phyloP scores from a whole-genome alignment of 2,113 vertebrate genomes.

The Gambusia affinis region DNA sequence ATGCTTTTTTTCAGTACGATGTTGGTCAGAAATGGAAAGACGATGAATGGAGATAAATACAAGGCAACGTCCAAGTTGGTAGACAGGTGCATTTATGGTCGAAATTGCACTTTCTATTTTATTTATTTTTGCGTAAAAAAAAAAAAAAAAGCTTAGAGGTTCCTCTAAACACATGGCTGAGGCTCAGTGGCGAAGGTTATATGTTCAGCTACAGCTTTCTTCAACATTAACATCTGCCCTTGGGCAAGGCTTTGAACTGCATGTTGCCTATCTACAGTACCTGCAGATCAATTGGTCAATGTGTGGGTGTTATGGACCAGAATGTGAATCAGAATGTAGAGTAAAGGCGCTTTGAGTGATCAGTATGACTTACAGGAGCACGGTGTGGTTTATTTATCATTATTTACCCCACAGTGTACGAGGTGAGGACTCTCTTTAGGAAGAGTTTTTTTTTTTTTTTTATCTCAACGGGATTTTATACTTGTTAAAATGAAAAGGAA shows the following conservation, averaged over 20 bases:
- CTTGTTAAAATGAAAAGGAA: background rate
- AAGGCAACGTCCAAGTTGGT: background rate
- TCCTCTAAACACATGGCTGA: too few relatives aligned
- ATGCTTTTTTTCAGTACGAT: background rate
- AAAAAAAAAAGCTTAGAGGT: too few relatives aligned
- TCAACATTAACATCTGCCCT: too few relatives aligned
- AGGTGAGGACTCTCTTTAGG: too few relatives aligned
- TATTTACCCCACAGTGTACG: background rate
- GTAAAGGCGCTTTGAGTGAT: background rate
- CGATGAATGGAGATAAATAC: background rate
- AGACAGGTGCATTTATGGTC: background rate
- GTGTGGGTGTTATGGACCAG: background rate
- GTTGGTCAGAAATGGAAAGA: background rate
- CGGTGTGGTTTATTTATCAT: background rate
- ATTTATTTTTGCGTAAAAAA: too few relatives aligned
- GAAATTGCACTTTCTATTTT: too few relatives aligned
- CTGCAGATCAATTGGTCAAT: background rate
- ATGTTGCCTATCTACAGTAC: too few relatives aligned
- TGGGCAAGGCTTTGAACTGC: too few relatives aligned
- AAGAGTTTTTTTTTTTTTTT: too few relatives aligned
- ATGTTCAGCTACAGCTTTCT: too few relatives aligned
- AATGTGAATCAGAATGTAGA: background rate
- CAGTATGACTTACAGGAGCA: background rate
- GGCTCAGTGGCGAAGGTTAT: too few relatives aligned
- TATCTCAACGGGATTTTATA: too few relatives aligned